Evolutionary conservation across 2,797 vertebrate genomes (phyloP).

Genomic region (Cetoscarus ocellatus): DNA sequence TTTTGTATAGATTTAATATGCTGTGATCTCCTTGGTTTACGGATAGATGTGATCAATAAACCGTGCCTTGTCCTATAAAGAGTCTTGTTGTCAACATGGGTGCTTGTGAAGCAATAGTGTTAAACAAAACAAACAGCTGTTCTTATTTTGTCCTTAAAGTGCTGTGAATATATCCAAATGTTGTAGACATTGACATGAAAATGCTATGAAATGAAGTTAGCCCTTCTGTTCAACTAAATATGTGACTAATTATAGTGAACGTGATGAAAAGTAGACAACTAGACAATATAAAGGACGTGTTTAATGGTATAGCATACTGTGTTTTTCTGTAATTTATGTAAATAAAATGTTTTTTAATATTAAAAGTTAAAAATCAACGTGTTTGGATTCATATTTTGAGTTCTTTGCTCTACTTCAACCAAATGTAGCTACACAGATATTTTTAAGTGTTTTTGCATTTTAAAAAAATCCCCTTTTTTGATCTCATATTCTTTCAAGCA

Average conservation of each 20-base stretch:
- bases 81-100: slow-evolving; percentile 78
- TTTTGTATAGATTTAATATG: slow-evolving; percentile 81
- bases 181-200: slow-evolving; percentile 67
- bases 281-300: slow-evolving; percentile 80
- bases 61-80: slow-evolving; percentile 78
- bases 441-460: too few species aligned
- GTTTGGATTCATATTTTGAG: slow-evolving; percentile 19
- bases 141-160: slow-evolving; percentile 81
- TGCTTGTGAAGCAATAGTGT: slow-evolving; percentile 81
- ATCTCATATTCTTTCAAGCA: too few species aligned
- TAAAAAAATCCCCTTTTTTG: too few species aligned
- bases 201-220: slow-evolving; percentile 69
- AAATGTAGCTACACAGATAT: slow-evolving; percentile 16
- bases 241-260: slow-evolving; percentile 78
- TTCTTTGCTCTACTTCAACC: slow-evolving; percentile 20
- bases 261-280: slow-evolving; percentile 74
- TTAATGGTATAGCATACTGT: slow-evolving; percentile 79
- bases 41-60: slow-evolving; percentile 80
- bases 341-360: slow-evolving; percentile 87
- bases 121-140: slow-evolving; percentile 74
- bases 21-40: slow-evolving; percentile 73
- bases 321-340: slow-evolving; percentile 90
- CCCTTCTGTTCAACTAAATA: slow-evolving; percentile 72
- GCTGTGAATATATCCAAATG: slow-evolving; percentile 83
- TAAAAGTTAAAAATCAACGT: slow-evolving; percentile 54